A percentile compares a stretch with the other conserved stretches of the same genome.
These are phyloP conservation scores for Chrysocyon brachyurus DNA, from an alignment of 2,797 vertebrate species.

Conservation along the genomic window DNA sequence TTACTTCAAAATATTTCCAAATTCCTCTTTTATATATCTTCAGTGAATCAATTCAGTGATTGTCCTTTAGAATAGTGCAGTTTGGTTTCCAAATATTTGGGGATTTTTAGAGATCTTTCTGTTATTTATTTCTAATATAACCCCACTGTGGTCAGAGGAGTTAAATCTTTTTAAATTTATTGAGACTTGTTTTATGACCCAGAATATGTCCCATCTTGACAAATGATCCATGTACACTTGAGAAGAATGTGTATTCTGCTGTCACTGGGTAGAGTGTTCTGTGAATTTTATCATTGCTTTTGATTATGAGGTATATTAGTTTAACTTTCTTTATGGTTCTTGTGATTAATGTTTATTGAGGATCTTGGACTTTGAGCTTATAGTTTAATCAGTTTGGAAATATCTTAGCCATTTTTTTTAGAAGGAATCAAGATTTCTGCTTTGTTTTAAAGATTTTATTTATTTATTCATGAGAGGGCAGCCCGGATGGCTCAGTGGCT, in stretches of 20 bases:
- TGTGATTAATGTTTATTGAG: neutral
- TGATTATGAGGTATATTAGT: neutral
- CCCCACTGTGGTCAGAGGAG: neutral
- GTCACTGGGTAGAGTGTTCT: neutral
- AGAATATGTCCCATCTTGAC: neutral
- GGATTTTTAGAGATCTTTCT: neutral
- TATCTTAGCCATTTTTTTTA: neutral
- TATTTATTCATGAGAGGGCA: neutral
- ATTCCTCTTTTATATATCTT: neutral
- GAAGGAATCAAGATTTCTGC: too few relatives aligned
- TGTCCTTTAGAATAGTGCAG: neutral
- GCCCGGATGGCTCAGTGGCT: too few relatives aligned
- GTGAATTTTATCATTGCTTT: neutral
- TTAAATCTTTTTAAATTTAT: neutral
- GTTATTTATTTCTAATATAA: conserved; percentile 4
- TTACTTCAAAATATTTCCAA: neutral
- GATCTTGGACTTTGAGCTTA: neutral
- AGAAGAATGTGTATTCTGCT: neutral
- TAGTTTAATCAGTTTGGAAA: neutral
- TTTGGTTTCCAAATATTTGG: neutral
- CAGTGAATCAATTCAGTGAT: neutral
- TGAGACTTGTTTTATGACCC: neutral
- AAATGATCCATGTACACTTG: neutral
- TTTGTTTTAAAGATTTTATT: neutral
- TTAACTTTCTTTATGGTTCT: neutral